phyloP scores from a whole-genome alignment of 1,140 invertebrate genomes.

The Diabrotica virgifera region DNA sequence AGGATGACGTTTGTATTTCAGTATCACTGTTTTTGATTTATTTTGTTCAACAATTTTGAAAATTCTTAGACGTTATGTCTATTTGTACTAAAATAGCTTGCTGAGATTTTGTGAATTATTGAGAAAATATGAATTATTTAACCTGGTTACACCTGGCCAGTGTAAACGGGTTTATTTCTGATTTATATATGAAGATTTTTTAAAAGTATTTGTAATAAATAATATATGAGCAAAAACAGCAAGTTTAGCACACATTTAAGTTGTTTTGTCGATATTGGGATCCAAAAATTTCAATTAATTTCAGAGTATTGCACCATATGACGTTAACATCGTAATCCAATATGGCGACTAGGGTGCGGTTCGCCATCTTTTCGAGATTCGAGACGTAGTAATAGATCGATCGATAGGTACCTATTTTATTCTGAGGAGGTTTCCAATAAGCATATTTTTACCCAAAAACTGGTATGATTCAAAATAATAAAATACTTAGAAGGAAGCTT shows the following conservation, averaged over 20 bases:
- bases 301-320: conserved; percentile 14
- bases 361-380: conserved; percentile 8
- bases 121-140: not conserved
- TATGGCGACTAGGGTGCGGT: conserved; percentile 17
- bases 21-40: not conserved
- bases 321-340: conserved; percentile 11
- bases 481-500: conserved; percentile 2
- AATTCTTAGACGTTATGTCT: too few species aligned
- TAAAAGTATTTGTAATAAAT: not conserved
- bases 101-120: conserved; percentile 11
- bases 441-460: not conserved
- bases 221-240: conserved; percentile 6
- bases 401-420: not conserved
- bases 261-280: conserved; percentile 5
- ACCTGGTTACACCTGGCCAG: conserved; percentile 16
- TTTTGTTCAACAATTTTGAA: not conserved
- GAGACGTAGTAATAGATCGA: conserved; percentile 4
- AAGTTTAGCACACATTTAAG: not conserved
- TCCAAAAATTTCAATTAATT: conserved; percentile 14
- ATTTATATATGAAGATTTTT: not conserved
- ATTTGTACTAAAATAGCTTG: conserved; percentile 5
- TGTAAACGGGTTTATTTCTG: conserved; percentile 5
- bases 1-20: not conserved
- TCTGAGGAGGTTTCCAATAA: not conserved
- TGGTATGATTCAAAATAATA: conserved; percentile 5